Evolutionary conservation across 1,140 invertebrate genomes (phyloP).

Genomic region (Drosophila watanabei): DNA sequence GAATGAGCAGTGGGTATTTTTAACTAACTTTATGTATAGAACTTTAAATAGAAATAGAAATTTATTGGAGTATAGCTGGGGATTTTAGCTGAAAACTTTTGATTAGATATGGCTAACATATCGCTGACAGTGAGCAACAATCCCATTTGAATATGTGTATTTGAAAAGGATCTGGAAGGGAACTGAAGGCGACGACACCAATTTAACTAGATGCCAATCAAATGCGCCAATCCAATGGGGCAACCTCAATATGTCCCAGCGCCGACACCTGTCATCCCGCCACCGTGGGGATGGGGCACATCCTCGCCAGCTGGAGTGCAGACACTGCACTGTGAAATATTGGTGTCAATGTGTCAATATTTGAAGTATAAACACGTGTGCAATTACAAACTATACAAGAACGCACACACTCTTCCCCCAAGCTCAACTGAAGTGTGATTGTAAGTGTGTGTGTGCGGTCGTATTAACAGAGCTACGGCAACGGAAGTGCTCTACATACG

Average conservation of each 20-base stretch:
- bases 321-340: conserved; percentile 59
- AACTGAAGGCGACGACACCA: conserved; percentile 31
- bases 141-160: conserved; percentile 22
- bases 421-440: conserved; percentile 5
- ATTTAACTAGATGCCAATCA: conserved; percentile 67
- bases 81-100: not conserved
- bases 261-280: conserved; percentile 46
- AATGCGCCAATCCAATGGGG: conserved; percentile 27
- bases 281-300: conserved; percentile 4
- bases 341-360: conserved; percentile 81
- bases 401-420: conserved; percentile 11
- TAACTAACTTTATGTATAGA: not conserved
- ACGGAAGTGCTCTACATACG: conserved; percentile 56
- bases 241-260: conserved; percentile 63
- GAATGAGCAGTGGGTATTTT: too few species aligned
- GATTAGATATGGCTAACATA: not conserved
- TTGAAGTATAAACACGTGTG: conserved; percentile 78
- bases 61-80: not conserved
- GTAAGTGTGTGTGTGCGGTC: conserved; percentile 23
- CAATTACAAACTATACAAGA: conserved; percentile 76
- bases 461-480: conserved; percentile 50
- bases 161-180: not conserved
- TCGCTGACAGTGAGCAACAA: conserved; percentile 22
- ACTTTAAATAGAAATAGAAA: not conserved
- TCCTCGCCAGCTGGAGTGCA: conserved; percentile 24